phyloP scores from a whole-genome alignment of 1,140 invertebrate genomes.

The Venturia canescens region DNA sequence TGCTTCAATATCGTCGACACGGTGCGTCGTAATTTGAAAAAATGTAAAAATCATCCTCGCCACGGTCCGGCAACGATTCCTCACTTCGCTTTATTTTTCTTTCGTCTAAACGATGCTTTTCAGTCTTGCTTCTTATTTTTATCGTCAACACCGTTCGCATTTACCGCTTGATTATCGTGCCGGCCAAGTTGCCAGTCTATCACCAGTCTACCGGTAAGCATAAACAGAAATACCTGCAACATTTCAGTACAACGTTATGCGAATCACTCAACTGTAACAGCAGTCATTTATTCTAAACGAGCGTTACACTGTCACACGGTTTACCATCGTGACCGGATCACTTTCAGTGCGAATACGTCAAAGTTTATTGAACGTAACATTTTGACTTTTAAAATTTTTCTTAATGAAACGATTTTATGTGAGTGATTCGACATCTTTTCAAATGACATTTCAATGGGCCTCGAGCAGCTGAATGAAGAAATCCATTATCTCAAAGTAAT shows the following conservation, averaged over 20 bases:
- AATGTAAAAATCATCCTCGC: not conserved
- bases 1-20: not conserved
- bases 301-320: too few relatives aligned
- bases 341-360: too few relatives aligned
- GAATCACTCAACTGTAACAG: not conserved
- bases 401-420: too few relatives aligned
- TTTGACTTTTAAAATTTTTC: too few relatives aligned
- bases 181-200: slow-evolving; percentile 82
- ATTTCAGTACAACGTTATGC: slow-evolving; percentile 13
- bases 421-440: too few relatives aligned
- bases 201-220: slow-evolving; percentile 94
- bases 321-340: too few relatives aligned
- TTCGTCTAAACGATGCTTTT: slow-evolving; percentile 52
- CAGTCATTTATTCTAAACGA: too few relatives aligned
- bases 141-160: slow-evolving; percentile 73
- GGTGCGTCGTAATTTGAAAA: slow-evolving; percentile 19
- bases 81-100: not conserved
- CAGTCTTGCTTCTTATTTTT: slow-evolving; percentile 76
- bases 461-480: too few relatives aligned
- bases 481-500: too few relatives aligned
- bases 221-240: slow-evolving; percentile 91
- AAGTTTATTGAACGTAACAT: too few relatives aligned
- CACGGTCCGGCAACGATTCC: not conserved
- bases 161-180: slow-evolving; percentile 67
- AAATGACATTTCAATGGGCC: too few relatives aligned